Evolutionary conservation across 2,797 vertebrate genomes (phyloP).

Genomic region (Epinephelus malabaricus): DNA sequence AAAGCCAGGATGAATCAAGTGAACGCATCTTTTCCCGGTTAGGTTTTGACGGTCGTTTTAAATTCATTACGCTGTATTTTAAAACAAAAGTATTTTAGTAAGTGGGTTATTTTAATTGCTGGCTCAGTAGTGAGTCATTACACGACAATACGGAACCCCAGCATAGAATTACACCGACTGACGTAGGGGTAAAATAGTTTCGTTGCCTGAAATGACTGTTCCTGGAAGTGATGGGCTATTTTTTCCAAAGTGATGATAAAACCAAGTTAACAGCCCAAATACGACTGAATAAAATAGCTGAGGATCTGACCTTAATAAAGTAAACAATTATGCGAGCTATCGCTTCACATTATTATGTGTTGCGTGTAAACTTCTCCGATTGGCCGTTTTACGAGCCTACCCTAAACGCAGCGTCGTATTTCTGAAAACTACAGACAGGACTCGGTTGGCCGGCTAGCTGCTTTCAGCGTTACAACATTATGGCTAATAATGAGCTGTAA

Average conservation of each 20-base stretch:
- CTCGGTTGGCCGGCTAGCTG: slow-evolving; percentile 72
- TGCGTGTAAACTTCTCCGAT: slow-evolving; percentile 8
- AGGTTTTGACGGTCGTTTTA: not conserved
- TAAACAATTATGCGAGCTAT: not conserved
- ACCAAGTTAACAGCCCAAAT: not conserved
- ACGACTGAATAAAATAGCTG: not conserved
- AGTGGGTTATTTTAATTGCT: not conserved
- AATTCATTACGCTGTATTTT: not conserved
- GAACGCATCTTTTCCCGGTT: not conserved
- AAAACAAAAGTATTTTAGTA: not conserved
- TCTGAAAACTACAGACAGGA: slow-evolving; percentile 60
- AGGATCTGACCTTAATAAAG: not conserved
- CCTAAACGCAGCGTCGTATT: slow-evolving; percentile 57
- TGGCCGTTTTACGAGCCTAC: slow-evolving; percentile 49
- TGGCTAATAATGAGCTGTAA: slow-evolving; percentile 30
- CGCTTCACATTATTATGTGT: not conserved
- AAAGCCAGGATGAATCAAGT: not conserved
- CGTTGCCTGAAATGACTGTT: not conserved
- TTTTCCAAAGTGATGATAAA: not conserved
- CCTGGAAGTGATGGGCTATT: not conserved
- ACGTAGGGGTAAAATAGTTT: not conserved
- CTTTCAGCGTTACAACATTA: slow-evolving; percentile 51
- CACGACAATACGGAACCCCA: not conserved
- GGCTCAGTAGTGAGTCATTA: not conserved
- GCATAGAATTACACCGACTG: not conserved